Evolutionary conservation across 2,888 invertebrate species (phyloP).

Genomic region (Odontocolon sp.): DNA sequence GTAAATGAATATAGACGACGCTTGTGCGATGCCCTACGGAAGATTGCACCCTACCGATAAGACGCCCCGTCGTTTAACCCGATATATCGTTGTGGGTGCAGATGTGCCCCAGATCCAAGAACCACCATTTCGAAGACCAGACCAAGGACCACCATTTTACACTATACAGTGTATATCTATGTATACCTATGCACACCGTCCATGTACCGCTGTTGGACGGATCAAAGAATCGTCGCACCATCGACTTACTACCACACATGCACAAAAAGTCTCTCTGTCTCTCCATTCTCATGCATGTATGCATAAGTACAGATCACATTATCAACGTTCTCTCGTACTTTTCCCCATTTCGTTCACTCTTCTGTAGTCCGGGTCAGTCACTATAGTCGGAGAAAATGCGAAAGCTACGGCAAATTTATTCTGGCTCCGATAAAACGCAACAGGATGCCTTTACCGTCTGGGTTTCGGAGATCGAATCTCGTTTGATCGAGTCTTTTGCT

Average conservation of each 20-base stretch:
- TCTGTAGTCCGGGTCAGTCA: slow-evolving; percentile 25
- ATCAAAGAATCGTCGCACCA: slow-evolving; percentile 5
- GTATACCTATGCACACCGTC: slow-evolving; percentile 9
- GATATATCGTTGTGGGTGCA: slow-evolving; percentile 17
- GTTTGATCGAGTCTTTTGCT: slow-evolving; percentile 21
- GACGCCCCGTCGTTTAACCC: slow-evolving; percentile 25
- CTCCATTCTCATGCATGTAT: slow-evolving; percentile 55
- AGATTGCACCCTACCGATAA: slow-evolving; percentile 23
- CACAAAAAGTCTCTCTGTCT: slow-evolving; percentile 27
- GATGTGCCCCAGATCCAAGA: slow-evolving; percentile 19
- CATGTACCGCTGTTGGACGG: background rate
- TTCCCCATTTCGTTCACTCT: slow-evolving; percentile 21
- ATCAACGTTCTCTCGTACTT: slow-evolving; percentile 46
- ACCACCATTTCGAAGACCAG: slow-evolving; percentile 7
- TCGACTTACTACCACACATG: background rate
- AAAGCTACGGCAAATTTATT: slow-evolving; percentile 42
- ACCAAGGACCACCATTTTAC: background rate
- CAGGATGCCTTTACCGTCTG: slow-evolving; percentile 4
- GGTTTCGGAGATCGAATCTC: background rate
- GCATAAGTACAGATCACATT: slow-evolving; percentile 50
- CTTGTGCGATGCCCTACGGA: slow-evolving; percentile 8
- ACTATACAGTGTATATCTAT: slow-evolving; percentile 10
- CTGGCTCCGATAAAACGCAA: slow-evolving; percentile 27
- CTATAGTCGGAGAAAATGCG: slow-evolving; percentile 7
- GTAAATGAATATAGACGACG: background rate